Conservation (phyloP, 2,888 invertebrate genomes). For the Ypsolopha scabrella region DNA sequence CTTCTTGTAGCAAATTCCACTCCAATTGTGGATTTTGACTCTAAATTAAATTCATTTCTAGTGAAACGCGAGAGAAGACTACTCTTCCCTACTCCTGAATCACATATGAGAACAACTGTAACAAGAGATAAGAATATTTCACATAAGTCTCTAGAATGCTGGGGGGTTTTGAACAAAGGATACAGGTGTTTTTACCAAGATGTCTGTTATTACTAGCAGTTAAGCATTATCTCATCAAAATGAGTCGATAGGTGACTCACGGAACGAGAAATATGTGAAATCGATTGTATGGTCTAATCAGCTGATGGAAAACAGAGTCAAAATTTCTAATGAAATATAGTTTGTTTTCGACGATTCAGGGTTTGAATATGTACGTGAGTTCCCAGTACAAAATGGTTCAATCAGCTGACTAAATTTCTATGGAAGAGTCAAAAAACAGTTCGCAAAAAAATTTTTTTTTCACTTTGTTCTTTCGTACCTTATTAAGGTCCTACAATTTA, state of each 20-base stretch:
- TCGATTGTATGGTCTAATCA: constrained; percentile 51
- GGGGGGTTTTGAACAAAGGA: neutral
- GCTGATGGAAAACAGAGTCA: constrained; percentile 37
- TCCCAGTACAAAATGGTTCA: no score
- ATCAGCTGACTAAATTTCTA: no score
- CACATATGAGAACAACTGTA: constrained; percentile 98
- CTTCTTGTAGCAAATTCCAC: constrained; percentile 99
- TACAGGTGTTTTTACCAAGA: constrained; percentile 11
- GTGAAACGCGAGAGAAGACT: constrained; percentile 99
- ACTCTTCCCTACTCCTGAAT: constrained; percentile 99
- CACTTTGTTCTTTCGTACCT: no score
- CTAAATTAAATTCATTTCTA: constrained; percentile 99
- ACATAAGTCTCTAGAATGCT: neutral
- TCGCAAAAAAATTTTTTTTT: no score
- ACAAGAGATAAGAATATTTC: constrained; percentile 27
- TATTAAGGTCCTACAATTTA: no score
- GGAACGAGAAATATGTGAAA: constrained; percentile 36
- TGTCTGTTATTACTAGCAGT: constrained; percentile 2
- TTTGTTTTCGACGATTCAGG: no score
- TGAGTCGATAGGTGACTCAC: constrained; percentile 49
- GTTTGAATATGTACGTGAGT: no score
- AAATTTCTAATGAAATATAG: neutral
- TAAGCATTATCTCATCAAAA: constrained; percentile 5
- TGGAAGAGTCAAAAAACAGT: no score
- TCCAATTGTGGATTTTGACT: constrained; percentile 99